Percentiles rank a stretch among this genome's conserved stretches.
phyloP scores from a whole-genome alignment of 2,113 vertebrate genomes.

The Nannobrachium achirus region DNA sequence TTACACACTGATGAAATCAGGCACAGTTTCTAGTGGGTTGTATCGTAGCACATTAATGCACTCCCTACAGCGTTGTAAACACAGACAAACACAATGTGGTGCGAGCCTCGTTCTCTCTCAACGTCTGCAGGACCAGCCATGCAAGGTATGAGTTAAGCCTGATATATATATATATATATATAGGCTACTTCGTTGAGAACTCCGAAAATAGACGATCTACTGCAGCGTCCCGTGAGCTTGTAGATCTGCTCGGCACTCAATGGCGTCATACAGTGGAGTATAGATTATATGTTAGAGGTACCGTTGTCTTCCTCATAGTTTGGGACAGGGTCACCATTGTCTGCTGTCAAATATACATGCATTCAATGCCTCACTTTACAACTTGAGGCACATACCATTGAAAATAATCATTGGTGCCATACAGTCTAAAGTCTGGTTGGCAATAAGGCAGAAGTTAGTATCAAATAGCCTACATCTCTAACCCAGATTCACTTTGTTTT shows the following conservation, averaged over 20 bases:
- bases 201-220: constrained; percentile 25
- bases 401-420: constrained; percentile 4
- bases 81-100: constrained; percentile 41
- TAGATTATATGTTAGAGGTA: background rate
- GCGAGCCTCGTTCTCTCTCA: constrained; percentile 40
- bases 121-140: constrained; percentile 47
- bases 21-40: constrained; percentile 47
- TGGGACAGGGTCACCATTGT: constrained; percentile 28
- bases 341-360: constrained; percentile 26
- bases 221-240: too few relatives aligned
- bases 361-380: constrained; percentile 1
- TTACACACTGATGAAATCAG: constrained; percentile 64
- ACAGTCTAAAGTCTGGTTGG: constrained; percentile 1
- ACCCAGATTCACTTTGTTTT: too few relatives aligned
- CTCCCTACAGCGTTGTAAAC: constrained; percentile 59
- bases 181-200: too few relatives aligned
- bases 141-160: constrained; percentile 42
- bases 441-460: constrained; percentile 2
- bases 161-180: too few relatives aligned
- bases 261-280: too few relatives aligned
- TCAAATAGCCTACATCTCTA: too few relatives aligned
- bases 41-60: constrained; percentile 55
- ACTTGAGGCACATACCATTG: constrained; percentile 13
- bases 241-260: too few relatives aligned
- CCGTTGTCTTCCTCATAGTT: constrained; percentile 14